Percentiles rank a stretch among this genome's conserved stretches.
Conservation (phyloP, 2,888 invertebrate species). For the Drosophila peninsularis region DNA sequence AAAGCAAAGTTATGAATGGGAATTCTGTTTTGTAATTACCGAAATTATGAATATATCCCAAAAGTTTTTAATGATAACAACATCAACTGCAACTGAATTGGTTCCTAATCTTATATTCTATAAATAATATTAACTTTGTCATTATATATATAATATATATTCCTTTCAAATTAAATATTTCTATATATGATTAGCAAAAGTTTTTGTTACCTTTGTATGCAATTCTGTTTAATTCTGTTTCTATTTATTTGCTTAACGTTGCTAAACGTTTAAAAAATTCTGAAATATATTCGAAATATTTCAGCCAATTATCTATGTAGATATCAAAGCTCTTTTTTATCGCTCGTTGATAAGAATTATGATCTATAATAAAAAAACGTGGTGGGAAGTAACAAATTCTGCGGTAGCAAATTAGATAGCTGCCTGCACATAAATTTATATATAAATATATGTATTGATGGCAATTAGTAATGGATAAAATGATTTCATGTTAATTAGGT, state of each 20-base stretch:
- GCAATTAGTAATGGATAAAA: neutral
- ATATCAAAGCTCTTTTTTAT: slow-evolving; percentile 26
- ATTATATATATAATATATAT: neutral
- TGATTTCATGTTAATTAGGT: neutral
- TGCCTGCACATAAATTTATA: neutral
- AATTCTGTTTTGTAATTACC: no score
- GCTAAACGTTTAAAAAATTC: neutral
- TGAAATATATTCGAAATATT: neutral
- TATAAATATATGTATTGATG: neutral
- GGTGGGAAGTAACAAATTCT: neutral
- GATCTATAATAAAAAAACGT: neutral
- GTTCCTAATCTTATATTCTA: neutral
- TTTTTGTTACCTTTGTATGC: neutral
- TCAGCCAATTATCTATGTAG: neutral
- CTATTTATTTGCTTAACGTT: neutral
- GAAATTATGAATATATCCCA: no score
- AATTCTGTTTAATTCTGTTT: slow-evolving; percentile 5
- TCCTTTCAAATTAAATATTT: neutral
- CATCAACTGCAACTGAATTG: neutral
- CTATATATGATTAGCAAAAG: neutral
- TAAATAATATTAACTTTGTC: neutral
- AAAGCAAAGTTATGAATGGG: no score
- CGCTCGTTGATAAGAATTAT: slow-evolving; percentile 20
- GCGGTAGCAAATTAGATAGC: slow-evolving; percentile 1
- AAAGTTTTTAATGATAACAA: neutral